A percentile compares a stretch with the other conserved stretches of the same genome.
Evolutionary conservation across 1,140 invertebrate genomes (phyloP).

Genomic region (Tetragnatha versicolor): DNA sequence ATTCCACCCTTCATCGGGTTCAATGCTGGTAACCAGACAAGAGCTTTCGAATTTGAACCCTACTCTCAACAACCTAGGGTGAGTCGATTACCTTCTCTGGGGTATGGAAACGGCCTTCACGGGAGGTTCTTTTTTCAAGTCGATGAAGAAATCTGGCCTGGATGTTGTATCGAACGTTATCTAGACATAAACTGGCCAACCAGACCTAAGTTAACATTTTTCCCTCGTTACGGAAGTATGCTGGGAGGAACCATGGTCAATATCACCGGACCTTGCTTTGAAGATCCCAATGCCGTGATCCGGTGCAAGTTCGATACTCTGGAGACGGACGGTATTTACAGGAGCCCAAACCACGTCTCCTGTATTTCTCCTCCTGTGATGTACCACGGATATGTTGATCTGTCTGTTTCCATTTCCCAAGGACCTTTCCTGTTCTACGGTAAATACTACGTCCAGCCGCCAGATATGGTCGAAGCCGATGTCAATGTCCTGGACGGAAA

Average conservation of each 20-base stretch:
- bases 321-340: constrained; percentile 60
- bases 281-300: constrained; percentile 71
- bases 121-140: constrained; percentile 93
- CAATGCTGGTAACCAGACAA: constrained; percentile 93
- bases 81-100: constrained; percentile 79
- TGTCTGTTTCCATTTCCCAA: constrained; percentile 81
- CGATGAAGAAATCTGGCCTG: constrained; percentile 91
- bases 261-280: constrained; percentile 92
- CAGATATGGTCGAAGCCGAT: constrained; percentile 59
- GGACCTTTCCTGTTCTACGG: constrained; percentile 89
- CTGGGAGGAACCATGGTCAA: constrained; percentile 92
- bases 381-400: constrained; percentile 88
- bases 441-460: constrained; percentile 79
- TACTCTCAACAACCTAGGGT: constrained; percentile 88
- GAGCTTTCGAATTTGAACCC: constrained; percentile 86
- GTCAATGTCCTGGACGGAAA: constrained; percentile 56
- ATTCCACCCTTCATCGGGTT: constrained; percentile 88
- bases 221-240: constrained; percentile 94
- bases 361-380: constrained; percentile 88
- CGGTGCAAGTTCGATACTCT: constrained; percentile 71
- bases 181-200: constrained; percentile 59
- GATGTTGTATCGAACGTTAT: constrained; percentile 73
- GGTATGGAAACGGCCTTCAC: constrained; percentile 85
- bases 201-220: constrained; percentile 79
- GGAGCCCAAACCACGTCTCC: constrained; percentile 76